Percentiles rank a stretch among this genome's conserved stretches.
Evolutionary conservation across 2,888 invertebrate species (phyloP).

Genomic region (Acleris holmiana): DNA sequence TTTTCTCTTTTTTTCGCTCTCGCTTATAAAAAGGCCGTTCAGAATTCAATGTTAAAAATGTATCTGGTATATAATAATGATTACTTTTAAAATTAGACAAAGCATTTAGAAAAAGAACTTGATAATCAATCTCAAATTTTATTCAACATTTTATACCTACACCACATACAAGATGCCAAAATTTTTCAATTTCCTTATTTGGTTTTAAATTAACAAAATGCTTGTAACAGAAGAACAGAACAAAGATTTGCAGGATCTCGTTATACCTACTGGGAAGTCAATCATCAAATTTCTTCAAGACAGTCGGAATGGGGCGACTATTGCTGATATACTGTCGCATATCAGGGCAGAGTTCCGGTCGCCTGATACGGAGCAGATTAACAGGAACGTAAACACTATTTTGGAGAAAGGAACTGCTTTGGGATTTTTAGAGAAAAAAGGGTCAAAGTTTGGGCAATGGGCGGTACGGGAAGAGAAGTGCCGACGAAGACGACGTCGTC

Average conservation of each 20-base stretch:
- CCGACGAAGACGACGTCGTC: background rate
- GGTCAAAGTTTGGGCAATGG: background rate
- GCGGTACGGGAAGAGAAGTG: background rate
- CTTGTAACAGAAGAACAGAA: background rate
- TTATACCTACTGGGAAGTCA: background rate
- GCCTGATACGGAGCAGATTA: background rate
- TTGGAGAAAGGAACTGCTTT: background rate
- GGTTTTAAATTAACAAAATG: constrained; percentile 2
- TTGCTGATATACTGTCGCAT: background rate
- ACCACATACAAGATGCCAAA: background rate
- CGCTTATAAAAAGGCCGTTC: too few species aligned
- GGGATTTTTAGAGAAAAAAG: background rate
- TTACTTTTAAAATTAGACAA: background rate
- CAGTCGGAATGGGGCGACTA: background rate
- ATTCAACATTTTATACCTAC: background rate
- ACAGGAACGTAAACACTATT: background rate
- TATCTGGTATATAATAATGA: background rate
- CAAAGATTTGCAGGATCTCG: background rate
- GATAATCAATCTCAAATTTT: background rate
- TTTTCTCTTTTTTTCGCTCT: too few species aligned
- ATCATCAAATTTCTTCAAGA: constrained; percentile 2
- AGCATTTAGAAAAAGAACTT: constrained; percentile 4
- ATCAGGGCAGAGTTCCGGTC: background rate
- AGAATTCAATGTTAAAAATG: too few species aligned
- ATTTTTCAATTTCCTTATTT: background rate